Base-by-base conservation (phyloP, 2,113 vertebrate genomes). In the Sinocyclocheilus rhinocerous region DNA sequence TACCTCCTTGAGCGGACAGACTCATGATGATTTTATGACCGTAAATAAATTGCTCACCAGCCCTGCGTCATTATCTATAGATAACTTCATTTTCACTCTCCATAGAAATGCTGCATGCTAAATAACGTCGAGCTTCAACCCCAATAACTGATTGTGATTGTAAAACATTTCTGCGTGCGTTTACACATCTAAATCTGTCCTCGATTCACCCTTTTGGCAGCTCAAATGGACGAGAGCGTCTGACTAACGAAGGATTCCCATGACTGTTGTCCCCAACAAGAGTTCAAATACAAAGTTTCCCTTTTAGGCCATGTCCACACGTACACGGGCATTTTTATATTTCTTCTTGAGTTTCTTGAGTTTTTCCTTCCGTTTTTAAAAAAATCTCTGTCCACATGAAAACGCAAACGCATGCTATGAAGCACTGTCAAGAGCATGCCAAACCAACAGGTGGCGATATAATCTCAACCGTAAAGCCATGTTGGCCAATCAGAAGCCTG, bases 161-260 rank as follows among this genome's bases (percentile, higher is more conserved):
- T 86, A 86, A 55, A 57, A 57, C 48, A 77, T 20, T 55, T 42
- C 81, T 80, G 29, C 3, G 67, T 86, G 87, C 75, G 73, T 88
- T 84, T 83, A 55, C 85, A 73, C 81, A 24, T 80, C 55, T 67
- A 76, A 75, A 86, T 84, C 88, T 65, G 88, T 69, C 76, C 84
- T 73, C 52, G n/a, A 65, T 61, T 12, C 22, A 18, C 87, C 70
- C 65, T 75, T 52, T 48, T 18, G 83, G 59, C 73, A 76, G 61
- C 29, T 50, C 61, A 26, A 85, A 61, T 22, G 78, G 52, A 76
- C 84, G 42, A 76, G 67, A 84, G 26, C 86, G 12, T 33, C 39
- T 22, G 50, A 81, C 22, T 39, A 29, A 50, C 12, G 42, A 67
- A 78, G 76, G 55, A 72, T 76, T 67, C 18, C 22, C 36, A 11